Evolutionary conservation across 1,140 invertebrate genomes (phyloP), one percentile per base, ranked within the genome.

Genomic region (Drosophila kanapiae): DNA sequence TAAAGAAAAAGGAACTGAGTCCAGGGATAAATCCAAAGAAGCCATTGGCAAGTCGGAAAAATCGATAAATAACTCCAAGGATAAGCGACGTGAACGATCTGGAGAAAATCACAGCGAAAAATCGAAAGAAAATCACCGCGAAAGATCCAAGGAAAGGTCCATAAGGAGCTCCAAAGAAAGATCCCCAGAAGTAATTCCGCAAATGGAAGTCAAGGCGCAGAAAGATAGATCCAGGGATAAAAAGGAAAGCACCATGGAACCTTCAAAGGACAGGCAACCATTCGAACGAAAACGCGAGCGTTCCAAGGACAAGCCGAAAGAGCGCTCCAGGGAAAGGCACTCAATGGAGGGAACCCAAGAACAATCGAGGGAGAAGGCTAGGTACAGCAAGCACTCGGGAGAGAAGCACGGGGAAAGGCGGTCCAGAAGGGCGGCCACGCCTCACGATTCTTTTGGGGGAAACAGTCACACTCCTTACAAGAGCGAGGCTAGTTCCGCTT

Each of bases 261-360:
- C 38, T 14, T 48, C 37, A 1, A 56, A 9, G 13, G 69, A 74
- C 7, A 62, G 37, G 33, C 6, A 23, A 0, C 14, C 43, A 4
- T 33, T 7, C 4, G 67, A 60, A 29, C 48, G 23, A 27, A 10
- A n/a, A 11, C 13, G 27, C 1, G 40, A 74, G 16, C 35, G 43
- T 16, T 63, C 27, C 4, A 43, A 43, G 9, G 75, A 78, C 8
- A 43, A 29, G 45, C 27, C n/a, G 4, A 51, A 8, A 42, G 45
- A 40, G 37, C 38, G 60, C 6, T 79, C 77, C 5, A 37, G 18
- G 11, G 69, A 70, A 6, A 49, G 47, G 16, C 35, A 14, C n/a
- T 42, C 31, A 40, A 69, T 35, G 16, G 33, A 68, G n/a, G 69
- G 43, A 54, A 37, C 43, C 29, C 18, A n/a, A 10, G 62, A 80